Percentiles rank a stretch among this genome's conserved stretches.
Evolutionary conservation across 2,888 invertebrate genomes (phyloP).

Genomic region (Branchellion lobata): DNA sequence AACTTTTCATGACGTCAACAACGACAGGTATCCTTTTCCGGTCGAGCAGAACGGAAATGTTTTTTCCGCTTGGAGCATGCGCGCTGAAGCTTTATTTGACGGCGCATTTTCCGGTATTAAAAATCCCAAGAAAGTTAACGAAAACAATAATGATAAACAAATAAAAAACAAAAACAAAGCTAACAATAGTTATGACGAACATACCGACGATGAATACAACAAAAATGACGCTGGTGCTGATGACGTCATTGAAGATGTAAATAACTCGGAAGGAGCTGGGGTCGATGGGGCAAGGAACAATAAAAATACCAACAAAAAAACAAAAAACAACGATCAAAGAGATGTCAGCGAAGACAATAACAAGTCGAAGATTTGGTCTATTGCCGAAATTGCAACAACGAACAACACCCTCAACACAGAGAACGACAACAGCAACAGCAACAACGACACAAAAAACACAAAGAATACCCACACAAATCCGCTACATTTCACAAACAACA

Average conservation of each 20-base stretch:
- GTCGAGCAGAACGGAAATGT: not conserved
- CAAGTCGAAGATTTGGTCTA: conserved; percentile 59
- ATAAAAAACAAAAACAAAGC: not conserved
- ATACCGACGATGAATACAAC: not conserved
- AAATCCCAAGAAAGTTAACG: not conserved
- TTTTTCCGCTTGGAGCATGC: not conserved
- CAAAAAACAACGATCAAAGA: not conserved
- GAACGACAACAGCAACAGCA: not conserved
- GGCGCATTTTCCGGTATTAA: not conserved
- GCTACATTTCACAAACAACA: not conserved
- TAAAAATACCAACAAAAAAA: not conserved
- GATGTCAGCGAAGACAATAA: too few relatives aligned
- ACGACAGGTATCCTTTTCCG: not conserved
- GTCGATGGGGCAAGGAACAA: not conserved
- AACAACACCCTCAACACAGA: conserved; percentile 21
- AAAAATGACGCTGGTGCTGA: not conserved
- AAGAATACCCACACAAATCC: not conserved
- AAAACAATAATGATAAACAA: not conserved
- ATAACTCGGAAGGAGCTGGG: not conserved
- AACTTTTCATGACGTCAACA: not conserved
- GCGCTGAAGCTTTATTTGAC: not conserved
- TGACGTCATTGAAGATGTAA: not conserved
- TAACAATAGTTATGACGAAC: too few relatives aligned
- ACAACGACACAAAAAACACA: not conserved
- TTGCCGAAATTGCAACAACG: conserved; percentile 60